These are phyloP conservation scores for Monodelphis domestica DNA, from an alignment of 2,797 vertebrate genomes.

Conservation along the genomic window DNA sequence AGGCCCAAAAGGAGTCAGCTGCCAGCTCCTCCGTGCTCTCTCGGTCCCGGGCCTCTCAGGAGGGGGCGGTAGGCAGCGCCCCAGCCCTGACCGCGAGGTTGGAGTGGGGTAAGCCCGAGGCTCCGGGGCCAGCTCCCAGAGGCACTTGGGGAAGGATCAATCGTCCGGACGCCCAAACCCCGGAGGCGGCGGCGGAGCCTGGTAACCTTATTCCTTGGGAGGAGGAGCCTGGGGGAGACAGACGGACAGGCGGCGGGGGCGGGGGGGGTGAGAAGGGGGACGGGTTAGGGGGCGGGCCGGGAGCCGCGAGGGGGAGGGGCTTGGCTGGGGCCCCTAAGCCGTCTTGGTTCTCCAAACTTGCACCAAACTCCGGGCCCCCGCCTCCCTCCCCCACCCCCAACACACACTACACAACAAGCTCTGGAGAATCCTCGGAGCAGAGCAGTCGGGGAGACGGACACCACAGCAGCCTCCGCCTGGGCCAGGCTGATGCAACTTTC, in stretches of 20 bases:
- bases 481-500: conserved; percentile 79
- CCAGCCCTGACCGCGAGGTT: neutral
- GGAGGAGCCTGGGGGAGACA: conserved; percentile 76
- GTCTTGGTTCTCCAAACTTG: conserved; percentile 85
- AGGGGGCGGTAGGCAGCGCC: neutral
- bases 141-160: conserved; percentile 53
- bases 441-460: conserved; percentile 70
- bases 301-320: conserved; percentile 80
- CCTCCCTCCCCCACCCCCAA: conserved; percentile 60
- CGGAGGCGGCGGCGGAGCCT: neutral
- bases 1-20: neutral
- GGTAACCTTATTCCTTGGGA: conserved; percentile 80
- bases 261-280: conserved; percentile 33
- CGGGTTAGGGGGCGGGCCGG: conserved; percentile 30
- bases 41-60: no score
- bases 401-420: conserved; percentile 79
- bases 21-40: conserved; percentile 51
- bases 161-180: conserved; percentile 58
- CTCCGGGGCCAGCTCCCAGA: conserved; percentile 54
- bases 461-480: conserved; percentile 58
- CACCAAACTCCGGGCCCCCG: conserved; percentile 83
- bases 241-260: conserved; percentile 61
- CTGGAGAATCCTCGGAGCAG: conserved; percentile 52
- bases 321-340: conserved; percentile 81
- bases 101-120: neutral